Conservation (phyloP, 2,797 vertebrate genomes). For the Luscinia luscinia region DNA sequence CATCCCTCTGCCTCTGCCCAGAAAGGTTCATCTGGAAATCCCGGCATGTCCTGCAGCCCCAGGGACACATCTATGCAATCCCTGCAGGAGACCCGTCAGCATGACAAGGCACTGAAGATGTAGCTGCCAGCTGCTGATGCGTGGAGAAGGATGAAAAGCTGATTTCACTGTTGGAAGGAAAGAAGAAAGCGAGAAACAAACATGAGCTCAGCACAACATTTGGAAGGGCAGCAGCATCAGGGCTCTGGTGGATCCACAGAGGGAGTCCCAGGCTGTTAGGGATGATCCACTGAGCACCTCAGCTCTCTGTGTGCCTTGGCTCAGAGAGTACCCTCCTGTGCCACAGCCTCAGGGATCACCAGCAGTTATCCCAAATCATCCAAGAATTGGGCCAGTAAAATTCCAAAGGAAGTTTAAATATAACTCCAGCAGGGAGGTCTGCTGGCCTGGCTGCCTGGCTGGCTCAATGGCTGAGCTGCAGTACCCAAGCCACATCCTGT, state of each 20-base stretch:
- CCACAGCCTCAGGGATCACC: neutral
- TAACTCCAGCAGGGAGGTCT: neutral
- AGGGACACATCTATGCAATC: neutral
- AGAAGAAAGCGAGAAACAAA: neutral
- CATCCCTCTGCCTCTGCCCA: accelerated
- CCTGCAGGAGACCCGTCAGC: neutral
- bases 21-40: neutral
- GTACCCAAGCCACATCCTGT: accelerated
- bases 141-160: neutral
- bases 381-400: neutral
- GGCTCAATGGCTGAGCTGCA: neutral
- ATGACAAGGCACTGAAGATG: neutral
- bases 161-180: neutral
- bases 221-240: neutral
- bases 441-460: neutral
- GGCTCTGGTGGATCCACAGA: accelerated
- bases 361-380: neutral
- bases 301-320: neutral
- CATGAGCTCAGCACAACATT: neutral
- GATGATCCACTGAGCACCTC: neutral
- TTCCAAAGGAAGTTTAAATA: neutral
- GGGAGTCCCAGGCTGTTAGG: neutral
- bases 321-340: neutral
- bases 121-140: neutral
- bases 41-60: neutral